A percentile compares a stretch with the other conserved stretches of the same genome.
Evolutionary conservation across 2,888 invertebrate genomes (phyloP).

Genomic region (Ormia ochracea): DNA sequence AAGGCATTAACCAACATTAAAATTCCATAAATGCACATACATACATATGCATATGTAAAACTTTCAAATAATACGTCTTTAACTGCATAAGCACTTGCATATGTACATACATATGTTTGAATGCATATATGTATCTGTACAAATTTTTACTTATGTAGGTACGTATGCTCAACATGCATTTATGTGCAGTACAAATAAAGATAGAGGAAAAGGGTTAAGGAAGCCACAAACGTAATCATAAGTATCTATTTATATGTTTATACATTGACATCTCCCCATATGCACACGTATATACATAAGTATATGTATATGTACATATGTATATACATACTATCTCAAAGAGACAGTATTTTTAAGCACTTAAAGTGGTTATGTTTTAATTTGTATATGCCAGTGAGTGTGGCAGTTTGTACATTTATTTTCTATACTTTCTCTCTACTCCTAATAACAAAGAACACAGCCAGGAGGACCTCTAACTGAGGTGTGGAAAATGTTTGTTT

Average conservation of each 20-base stretch:
- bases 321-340: slow-evolving; percentile 17
- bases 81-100: background rate
- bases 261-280: too few relatives aligned
- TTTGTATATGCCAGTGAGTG: too few relatives aligned
- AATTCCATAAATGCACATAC: slow-evolving; percentile 2
- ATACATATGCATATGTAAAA: background rate
- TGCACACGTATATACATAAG: background rate
- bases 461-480: slow-evolving; percentile 31
- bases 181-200: too few relatives aligned
- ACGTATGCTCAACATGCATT: too few relatives aligned
- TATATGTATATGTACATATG: background rate
- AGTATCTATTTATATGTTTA: too few relatives aligned
- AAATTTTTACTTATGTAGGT: too few relatives aligned
- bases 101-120: background rate
- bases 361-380: slow-evolving; percentile 41
- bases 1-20: background rate
- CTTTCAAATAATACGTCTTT: slow-evolving; percentile 42
- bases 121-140: background rate
- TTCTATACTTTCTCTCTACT: slow-evolving; percentile 24
- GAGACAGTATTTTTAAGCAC: slow-evolving; percentile 30
- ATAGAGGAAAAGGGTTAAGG: too few relatives aligned
- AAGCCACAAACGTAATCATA: too few relatives aligned
- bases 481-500: slow-evolving; percentile 41
- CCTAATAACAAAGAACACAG: slow-evolving; percentile 31
- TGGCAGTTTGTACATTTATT: background rate